Evolutionary conservation across 2,797 vertebrate genomes (phyloP), one percentile per base, ranked within the genome.

Genomic region (Orientallactaga sibirica): DNA sequence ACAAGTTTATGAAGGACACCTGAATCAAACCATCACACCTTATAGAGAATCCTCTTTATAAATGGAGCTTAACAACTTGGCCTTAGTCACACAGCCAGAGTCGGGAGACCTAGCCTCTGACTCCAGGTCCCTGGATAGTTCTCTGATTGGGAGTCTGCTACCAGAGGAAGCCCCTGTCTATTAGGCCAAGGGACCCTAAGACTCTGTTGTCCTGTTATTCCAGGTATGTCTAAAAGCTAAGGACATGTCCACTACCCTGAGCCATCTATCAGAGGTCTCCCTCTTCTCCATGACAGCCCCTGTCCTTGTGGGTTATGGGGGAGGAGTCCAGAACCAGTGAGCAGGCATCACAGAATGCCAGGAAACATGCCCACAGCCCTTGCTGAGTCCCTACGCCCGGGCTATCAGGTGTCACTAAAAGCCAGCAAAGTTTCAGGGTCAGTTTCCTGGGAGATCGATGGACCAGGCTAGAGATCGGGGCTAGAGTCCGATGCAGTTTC

Each of bases 341-440:
- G 52, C 29, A n/a, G 68, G 81, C 77, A 61, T 27, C 81, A 37
- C 29, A 66, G 84, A 78, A 84, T 84, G 55, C 91, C 12, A 5
- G 92, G 94, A 95, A 78, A 77, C 81, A 70, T 33, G 68, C 33
- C 67, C 29, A 15, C 10, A 7, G 71, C 33, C 78, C 27, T 15
- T 3, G 4, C 67, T 20, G 37, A 70, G 62, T 58, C 74, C 86
- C n/a, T 68, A 68, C 48, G 52, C 76, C 61, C 20, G 29, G 52
- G 83, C 68, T 95, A 66, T 95, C 73, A 29, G 16, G 77, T 84
- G 64, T 73, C 95, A 75, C 27, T 55, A 77, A 88, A 88, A 95
- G 86, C 94, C n/a, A 15, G 82, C 37, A 19, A 78, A 77, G 68
- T 67, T 88, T 86, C 68, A 2, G 55, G 88, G 86, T 94, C 43